Conservation (phyloP, 1,140 invertebrate genomes). For the Myzus persicae region DNA sequence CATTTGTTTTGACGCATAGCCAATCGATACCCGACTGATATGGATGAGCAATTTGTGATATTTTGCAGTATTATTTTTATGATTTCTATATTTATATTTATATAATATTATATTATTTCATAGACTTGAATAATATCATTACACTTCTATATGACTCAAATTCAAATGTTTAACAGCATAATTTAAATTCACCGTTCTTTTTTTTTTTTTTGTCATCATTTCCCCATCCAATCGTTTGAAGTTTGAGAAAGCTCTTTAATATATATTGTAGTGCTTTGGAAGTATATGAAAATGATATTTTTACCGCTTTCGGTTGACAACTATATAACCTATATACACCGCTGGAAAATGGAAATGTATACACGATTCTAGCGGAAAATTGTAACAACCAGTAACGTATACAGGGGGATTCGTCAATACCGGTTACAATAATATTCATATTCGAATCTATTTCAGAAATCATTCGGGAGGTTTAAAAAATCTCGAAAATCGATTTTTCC, state of each 20-base stretch:
- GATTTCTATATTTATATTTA: background rate
- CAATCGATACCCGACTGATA: background rate
- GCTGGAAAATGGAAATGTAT: background rate
- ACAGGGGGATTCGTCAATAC: background rate
- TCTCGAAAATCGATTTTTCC: too few relatives aligned
- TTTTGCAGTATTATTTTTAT: background rate
- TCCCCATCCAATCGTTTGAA: too few relatives aligned
- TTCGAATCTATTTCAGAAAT: too few relatives aligned
- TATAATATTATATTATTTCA: background rate
- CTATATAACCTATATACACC: background rate
- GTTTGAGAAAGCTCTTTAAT: too few relatives aligned
- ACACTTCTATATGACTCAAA: background rate
- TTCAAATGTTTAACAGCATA: background rate
- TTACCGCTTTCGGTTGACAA: too few relatives aligned
- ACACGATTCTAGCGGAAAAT: background rate
- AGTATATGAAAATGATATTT: too few relatives aligned
- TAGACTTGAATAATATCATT: background rate
- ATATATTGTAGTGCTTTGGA: too few relatives aligned
- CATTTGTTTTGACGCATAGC: background rate
- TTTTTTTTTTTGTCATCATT: too few relatives aligned
- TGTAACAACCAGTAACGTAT: background rate
- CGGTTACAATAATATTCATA: background rate
- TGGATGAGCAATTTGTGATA: background rate
- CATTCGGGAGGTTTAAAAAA: background rate
- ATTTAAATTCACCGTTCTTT: background rate